phyloP scores from a whole-genome alignment of 2,113 vertebrate genomes.

The Apaloderma vittatum region DNA sequence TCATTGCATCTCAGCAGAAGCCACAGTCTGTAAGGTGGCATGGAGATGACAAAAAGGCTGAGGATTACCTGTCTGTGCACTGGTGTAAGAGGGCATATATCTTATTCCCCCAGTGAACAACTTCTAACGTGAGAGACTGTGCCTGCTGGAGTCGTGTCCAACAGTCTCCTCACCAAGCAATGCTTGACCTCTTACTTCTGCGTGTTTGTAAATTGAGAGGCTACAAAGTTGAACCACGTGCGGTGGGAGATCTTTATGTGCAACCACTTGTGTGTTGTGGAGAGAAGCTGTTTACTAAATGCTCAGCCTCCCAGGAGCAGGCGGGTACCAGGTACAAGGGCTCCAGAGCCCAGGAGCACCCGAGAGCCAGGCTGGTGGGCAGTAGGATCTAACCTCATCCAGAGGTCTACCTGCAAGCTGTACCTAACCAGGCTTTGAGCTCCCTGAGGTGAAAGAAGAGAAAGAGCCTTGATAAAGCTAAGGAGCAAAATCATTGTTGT shows the following conservation, averaged over 20 bases:
- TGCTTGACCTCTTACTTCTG: background rate
- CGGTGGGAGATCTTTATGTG: background rate
- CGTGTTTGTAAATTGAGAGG: background rate
- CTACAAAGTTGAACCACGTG: accelerated
- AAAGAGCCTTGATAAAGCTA: background rate
- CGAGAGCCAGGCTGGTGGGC: background rate
- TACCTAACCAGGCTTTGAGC: background rate
- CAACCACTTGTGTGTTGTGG: background rate
- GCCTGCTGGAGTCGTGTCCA: background rate
- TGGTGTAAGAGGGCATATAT: accelerated
- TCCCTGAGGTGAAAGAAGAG: background rate
- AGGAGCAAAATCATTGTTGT: background rate
- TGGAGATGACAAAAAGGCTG: background rate
- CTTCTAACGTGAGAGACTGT: background rate
- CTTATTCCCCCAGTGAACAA: background rate
- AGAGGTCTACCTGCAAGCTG: background rate
- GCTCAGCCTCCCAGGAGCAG: background rate
- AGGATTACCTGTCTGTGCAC: background rate
- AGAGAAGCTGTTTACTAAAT: background rate
- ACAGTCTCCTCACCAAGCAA: background rate
- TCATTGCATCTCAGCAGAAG: background rate
- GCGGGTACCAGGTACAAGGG: accelerated
- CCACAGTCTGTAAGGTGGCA: accelerated
- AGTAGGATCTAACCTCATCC: background rate
- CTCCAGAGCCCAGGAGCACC: background rate